Conservation (phyloP, 2,888 invertebrate genomes). For the Eledona agricola region DNA sequence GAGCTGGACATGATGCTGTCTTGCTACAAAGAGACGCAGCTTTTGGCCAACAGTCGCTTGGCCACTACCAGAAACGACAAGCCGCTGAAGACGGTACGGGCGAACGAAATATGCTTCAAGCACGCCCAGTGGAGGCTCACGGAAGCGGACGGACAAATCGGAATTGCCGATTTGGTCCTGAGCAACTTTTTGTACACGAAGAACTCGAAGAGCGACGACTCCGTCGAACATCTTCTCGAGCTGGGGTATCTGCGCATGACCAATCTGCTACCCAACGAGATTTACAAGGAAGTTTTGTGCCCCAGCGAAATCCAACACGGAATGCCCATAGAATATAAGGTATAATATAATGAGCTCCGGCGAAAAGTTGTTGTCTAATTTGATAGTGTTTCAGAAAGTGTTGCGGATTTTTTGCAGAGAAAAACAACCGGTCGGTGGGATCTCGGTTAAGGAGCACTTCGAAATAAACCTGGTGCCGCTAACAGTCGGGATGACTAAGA, state of each 20-base stretch:
- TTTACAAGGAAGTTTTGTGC: conserved; percentile 87
- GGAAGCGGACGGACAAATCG: conserved; percentile 96
- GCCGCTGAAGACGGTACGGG: conserved; percentile 80
- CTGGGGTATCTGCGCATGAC: conserved; percentile 95
- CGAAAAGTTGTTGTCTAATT: too few relatives aligned
- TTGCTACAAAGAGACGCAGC: conserved; percentile 85
- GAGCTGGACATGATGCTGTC: conserved; percentile 95
- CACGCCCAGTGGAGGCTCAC: conserved; percentile 98
- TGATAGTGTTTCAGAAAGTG: conserved; percentile 71
- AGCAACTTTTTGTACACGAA: conserved; percentile 98
- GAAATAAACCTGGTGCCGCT: conserved; percentile 98
- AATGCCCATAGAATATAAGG: conserved; percentile 90
- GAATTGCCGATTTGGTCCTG: conserved; percentile 94
- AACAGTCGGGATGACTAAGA: conserved; percentile 90
- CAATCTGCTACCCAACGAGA: conserved; percentile 92
- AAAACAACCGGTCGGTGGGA: conserved; percentile 97
- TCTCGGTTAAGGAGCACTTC: conserved; percentile 98
- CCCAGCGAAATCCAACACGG: conserved; percentile 83
- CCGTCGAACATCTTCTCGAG: conserved; percentile 96
- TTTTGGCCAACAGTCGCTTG: conserved; percentile 68
- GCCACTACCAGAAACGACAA: conserved; percentile 75
- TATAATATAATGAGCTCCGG: conserved; percentile 49
- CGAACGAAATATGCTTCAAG: conserved; percentile 97
- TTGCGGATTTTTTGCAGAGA: conserved; percentile 95
- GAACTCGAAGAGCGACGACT: conserved; percentile 95